phyloP scores from a whole-genome alignment of 2,797 vertebrate genomes.

The Malurus leucopterus region DNA sequence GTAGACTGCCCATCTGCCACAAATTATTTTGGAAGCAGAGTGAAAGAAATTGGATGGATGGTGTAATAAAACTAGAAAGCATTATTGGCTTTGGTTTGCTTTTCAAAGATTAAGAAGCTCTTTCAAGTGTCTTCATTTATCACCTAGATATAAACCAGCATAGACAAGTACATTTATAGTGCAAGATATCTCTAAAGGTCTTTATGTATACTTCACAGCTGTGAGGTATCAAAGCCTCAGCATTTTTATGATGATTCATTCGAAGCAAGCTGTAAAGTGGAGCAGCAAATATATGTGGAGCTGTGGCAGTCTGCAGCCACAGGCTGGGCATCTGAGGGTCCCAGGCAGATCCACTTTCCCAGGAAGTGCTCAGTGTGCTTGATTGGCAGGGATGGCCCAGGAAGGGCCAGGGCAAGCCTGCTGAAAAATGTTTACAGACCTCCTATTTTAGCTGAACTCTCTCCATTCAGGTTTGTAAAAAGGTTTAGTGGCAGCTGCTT shows the following conservation, averaged over 20 bases:
- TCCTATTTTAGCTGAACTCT: background rate
- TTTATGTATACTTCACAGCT: background rate
- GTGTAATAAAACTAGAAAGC: background rate
- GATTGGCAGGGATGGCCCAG: background rate
- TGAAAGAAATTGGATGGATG: background rate
- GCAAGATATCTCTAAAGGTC: background rate
- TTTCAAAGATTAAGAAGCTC: conserved; percentile 14
- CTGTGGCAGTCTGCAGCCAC: background rate
- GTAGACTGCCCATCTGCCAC: background rate
- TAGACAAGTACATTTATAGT: background rate
- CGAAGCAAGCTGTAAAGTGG: background rate
- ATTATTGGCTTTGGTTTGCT: background rate
- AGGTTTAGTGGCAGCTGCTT: background rate
- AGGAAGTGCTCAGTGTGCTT: background rate
- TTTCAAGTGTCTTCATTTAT: conserved; percentile 35
- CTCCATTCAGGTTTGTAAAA: background rate
- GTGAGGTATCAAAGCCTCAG: background rate
- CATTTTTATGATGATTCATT: background rate
- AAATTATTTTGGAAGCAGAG: background rate
- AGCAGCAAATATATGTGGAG: background rate
- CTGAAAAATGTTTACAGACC: background rate
- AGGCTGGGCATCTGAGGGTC: background rate
- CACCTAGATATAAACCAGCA: background rate
- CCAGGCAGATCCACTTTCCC: background rate
- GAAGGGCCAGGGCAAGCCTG: background rate